phyloP scores from a whole-genome alignment of 92 coral and sea anemone species.

The Bergia sp. region DNA sequence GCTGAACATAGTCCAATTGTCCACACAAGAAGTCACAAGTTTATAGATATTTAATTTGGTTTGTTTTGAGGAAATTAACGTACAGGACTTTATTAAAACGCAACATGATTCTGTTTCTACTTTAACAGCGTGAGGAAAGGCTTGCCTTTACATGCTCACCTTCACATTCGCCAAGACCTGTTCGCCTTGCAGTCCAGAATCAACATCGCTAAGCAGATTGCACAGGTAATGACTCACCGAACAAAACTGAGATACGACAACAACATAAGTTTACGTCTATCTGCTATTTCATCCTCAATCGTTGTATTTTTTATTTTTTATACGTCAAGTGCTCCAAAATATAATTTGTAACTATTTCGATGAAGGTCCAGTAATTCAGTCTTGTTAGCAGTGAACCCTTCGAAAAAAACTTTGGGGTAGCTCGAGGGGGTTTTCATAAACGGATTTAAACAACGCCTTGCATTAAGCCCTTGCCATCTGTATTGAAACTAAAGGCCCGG shows the following conservation, averaged over 20 bases:
- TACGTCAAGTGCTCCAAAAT: not conserved
- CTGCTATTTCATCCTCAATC: too few relatives aligned
- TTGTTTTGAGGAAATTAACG: not conserved
- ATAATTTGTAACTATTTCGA: not conserved
- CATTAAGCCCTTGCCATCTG: too few relatives aligned
- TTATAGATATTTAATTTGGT: not conserved
- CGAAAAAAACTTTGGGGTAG: too few relatives aligned
- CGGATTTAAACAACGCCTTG: too few relatives aligned
- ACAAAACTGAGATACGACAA: not conserved
- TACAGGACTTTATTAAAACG: not conserved
- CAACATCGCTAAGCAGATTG: constrained; percentile 90
- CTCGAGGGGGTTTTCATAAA: too few relatives aligned
- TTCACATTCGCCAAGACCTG: constrained; percentile 91
- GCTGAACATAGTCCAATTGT: not conserved
- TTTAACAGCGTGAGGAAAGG: constrained; percentile 85
- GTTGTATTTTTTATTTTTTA: not conserved
- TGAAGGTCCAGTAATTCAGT: too few relatives aligned
- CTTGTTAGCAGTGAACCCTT: not conserved
- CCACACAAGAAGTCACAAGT: not conserved
- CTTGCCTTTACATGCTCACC: constrained; percentile 88
- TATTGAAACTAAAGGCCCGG: too few relatives aligned
- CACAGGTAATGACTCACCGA: constrained; percentile 60
- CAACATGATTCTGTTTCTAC: not conserved
- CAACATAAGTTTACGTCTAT: too few relatives aligned
- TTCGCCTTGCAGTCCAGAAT: constrained; percentile 81